A percentile compares a stretch with the other conserved stretches of the same genome.
These are phyloP conservation scores for Notarius quadriscutis DNA, from an alignment of 2,113 vertebrate genomes.

Conservation along the genomic window DNA sequence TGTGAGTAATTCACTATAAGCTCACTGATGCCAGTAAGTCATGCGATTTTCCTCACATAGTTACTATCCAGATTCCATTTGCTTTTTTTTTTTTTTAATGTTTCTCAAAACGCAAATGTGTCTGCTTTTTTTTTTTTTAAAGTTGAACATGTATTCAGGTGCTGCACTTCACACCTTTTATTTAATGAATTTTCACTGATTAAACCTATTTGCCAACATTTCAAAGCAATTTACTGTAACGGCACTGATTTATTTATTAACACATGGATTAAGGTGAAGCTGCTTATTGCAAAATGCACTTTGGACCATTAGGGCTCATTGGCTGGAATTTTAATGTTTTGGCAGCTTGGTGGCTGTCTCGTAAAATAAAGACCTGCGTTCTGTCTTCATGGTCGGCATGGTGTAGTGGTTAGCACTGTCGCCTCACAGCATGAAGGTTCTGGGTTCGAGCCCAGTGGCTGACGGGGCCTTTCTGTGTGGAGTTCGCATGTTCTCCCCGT, in stretches of 20 bases:
- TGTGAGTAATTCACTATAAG: slow-evolving; percentile 11
- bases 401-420: too few species aligned
- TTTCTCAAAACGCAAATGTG: background rate
- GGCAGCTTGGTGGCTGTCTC: background rate
- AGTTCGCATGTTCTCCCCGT: too few species aligned
- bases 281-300: background rate
- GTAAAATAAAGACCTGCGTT: background rate
- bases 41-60: background rate
- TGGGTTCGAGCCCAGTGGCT: too few species aligned
- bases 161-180: background rate
- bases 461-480: too few species aligned
- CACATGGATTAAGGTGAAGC: background rate
- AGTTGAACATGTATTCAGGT: background rate
- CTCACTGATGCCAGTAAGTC: background rate
- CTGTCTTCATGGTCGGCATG: background rate
- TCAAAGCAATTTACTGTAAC: background rate
- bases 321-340: background rate
- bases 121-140: background rate
- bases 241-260: slow-evolving; percentile 6
- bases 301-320: slow-evolving; percentile 17
- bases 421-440: too few species aligned
- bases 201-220: background rate
- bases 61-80: background rate
- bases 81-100: background rate
- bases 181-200: background rate